phyloP scores from a whole-genome alignment of 2,888 invertebrate species.

The Trilocha varians region DNA sequence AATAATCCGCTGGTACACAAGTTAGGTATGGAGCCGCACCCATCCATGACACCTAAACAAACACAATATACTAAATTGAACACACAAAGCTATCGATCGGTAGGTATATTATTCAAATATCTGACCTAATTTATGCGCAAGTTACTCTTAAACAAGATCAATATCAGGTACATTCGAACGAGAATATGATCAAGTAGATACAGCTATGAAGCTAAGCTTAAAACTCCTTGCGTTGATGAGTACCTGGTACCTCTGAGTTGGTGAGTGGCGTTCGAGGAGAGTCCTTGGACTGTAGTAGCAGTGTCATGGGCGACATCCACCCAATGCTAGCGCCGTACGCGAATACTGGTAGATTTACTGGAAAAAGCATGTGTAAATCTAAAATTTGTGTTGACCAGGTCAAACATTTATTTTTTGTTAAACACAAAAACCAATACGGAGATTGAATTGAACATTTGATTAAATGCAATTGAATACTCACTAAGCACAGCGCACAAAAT shows the following conservation, averaged over 20 bases:
- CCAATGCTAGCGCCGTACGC: constrained; percentile 62
- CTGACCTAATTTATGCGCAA: no score
- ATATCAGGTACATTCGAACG: no score
- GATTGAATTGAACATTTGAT: background rate
- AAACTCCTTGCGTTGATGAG: no score
- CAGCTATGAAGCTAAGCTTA: no score
- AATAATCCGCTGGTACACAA: constrained; percentile 30
- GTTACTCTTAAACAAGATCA: no score
- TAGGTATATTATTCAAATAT: no score
- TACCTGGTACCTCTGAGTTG: constrained; percentile 42
- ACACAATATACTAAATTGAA: no score
- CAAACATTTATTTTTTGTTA: constrained; percentile 8
- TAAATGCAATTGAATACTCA: constrained; percentile 25
- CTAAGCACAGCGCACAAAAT: constrained; percentile 50
- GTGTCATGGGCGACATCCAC: constrained; percentile 71
- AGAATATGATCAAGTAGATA: no score
- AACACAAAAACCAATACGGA: no score
- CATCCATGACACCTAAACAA: constrained; percentile 62
- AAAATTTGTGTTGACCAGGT: no score
- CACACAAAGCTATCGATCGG: no score
- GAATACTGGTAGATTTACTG: constrained; percentile 67
- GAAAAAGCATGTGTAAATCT: no score
- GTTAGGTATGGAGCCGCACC: constrained; percentile 40
- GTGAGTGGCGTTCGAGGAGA: constrained; percentile 50
- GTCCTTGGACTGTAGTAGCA: constrained; percentile 52